Evolutionary conservation across 2,888 invertebrate species (phyloP), one percentile per base, ranked within the genome.

Genomic region (Onchidella celtica): DNA sequence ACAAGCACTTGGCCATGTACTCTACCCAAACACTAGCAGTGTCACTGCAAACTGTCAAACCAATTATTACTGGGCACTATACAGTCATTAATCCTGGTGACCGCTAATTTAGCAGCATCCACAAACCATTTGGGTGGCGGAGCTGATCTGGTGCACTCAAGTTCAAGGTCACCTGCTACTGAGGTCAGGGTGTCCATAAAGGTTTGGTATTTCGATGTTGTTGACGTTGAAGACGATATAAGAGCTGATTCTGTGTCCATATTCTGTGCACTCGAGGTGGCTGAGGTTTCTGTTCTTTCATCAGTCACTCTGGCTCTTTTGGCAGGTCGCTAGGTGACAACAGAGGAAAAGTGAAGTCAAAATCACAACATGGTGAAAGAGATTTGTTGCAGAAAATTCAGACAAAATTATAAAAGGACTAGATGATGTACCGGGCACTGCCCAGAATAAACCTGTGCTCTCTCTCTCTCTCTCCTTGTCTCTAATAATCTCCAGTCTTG

Each of bases 11-110:
- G n/a, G n/a, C n/a, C n/a, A n/a, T n/a, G n/a, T n/a, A n/a, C n/a
- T n/a, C n/a, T n/a, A n/a, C n/a, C n/a, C n/a, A n/a, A n/a, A n/a
- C n/a, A n/a, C n/a, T n/a, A n/a, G n/a, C 61, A 66, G 34, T 3
- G 72, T 59, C 38, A 79, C 3, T 69, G 70, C 24, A 79, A 61
- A 11, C 63, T 69, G 40, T 79, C 78, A 69, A 79, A 70, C 78
- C 78, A 79, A 14, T 0, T 55, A 3, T 24, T 59, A 29, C 34
- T 40, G 32, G 59, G 40, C 0, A 40, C 14, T 21, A 70, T 21
- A 32, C 70, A 61, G n/a, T 38, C 32, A 40, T 24, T 40, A 32
- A 79, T 70, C 32, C 70, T 70, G 27, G 78, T 29, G 55, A 79
- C 29, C 2, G 40, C 63, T 11, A 57, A 24, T 32, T 29, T 38